phyloP scores from a whole-genome alignment of 2,797 vertebrate species.

The Natrix natrix region DNA sequence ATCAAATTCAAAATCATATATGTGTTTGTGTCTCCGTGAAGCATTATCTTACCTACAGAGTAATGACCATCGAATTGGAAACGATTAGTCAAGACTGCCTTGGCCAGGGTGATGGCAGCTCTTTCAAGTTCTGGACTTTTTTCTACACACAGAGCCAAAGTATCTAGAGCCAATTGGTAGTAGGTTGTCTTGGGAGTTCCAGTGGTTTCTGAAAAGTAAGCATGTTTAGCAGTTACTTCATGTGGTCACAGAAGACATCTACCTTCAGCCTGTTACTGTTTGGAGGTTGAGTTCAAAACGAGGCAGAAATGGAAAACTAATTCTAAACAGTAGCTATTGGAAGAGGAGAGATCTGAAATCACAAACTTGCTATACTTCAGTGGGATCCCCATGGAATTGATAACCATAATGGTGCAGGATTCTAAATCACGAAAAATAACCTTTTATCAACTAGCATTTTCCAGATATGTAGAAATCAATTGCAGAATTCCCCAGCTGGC shows the following conservation, averaged over 20 bases:
- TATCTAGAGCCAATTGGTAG: conserved; percentile 60
- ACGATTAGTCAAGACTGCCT: not conserved
- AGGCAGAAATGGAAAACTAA: not conserved
- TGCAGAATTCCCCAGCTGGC: not conserved
- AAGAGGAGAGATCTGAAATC: not conserved
- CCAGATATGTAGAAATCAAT: not conserved
- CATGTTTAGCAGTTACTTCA: not conserved
- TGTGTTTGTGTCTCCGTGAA: not conserved
- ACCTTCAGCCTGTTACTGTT: not conserved
- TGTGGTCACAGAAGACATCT: not conserved
- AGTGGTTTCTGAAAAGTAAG: conserved; percentile 8
- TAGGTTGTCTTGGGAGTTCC: conserved; percentile 8
- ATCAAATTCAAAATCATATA: no score
- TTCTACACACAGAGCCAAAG: conserved; percentile 63
- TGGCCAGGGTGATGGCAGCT: conserved; percentile 40
- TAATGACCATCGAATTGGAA: not conserved
- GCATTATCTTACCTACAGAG: conserved; percentile 58
- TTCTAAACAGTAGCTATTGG: not conserved
- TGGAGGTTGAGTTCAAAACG: not conserved
- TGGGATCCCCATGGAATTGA: not conserved
- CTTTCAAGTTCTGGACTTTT: fast-evolving
- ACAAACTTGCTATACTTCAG: not conserved
- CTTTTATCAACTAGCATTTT: not conserved
- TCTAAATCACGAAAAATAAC: not conserved
- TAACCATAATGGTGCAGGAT: not conserved